Evolutionary conservation across 2,113 vertebrate species (phyloP).

Genomic region (Campylomormyrus tamandua): DNA sequence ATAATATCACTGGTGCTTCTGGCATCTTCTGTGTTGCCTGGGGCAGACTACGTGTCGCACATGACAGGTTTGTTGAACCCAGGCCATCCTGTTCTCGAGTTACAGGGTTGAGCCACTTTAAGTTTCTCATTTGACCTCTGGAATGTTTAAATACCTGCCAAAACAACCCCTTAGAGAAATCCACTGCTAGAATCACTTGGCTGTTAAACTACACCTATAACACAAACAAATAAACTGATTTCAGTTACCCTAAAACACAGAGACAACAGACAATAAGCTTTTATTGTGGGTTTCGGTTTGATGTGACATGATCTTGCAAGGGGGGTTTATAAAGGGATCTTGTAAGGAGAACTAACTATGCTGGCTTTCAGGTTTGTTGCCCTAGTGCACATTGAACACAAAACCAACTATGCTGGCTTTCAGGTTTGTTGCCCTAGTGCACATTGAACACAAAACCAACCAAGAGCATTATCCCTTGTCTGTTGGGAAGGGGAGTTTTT

Average conservation of each 20-base stretch:
- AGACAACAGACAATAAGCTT: not conserved
- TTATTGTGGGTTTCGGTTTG: not conserved
- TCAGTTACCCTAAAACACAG: not conserved
- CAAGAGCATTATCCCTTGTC: not conserved
- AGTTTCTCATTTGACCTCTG: not conserved
- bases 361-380: not conserved
- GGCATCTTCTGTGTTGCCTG: not conserved
- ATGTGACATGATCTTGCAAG: not conserved
- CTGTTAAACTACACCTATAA: not conserved
- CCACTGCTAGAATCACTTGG: not conserved
- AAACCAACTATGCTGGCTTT: not conserved
- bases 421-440: not conserved
- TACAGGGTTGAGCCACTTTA: not conserved
- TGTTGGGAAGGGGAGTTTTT: not conserved
- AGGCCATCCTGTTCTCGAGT: not conserved
- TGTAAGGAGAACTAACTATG: not conserved
- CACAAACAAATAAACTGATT: not conserved
- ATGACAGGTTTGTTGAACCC: not conserved
- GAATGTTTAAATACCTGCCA: not conserved
- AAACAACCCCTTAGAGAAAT: not conserved
- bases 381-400: not conserved
- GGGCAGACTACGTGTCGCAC: not conserved
- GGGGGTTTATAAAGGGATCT: not conserved
- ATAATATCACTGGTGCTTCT: not conserved
- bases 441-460: not conserved